These are phyloP conservation scores for Urocolius indicus DNA, from an alignment of 2,113 vertebrate genomes.

Conservation along the genomic window DNA sequence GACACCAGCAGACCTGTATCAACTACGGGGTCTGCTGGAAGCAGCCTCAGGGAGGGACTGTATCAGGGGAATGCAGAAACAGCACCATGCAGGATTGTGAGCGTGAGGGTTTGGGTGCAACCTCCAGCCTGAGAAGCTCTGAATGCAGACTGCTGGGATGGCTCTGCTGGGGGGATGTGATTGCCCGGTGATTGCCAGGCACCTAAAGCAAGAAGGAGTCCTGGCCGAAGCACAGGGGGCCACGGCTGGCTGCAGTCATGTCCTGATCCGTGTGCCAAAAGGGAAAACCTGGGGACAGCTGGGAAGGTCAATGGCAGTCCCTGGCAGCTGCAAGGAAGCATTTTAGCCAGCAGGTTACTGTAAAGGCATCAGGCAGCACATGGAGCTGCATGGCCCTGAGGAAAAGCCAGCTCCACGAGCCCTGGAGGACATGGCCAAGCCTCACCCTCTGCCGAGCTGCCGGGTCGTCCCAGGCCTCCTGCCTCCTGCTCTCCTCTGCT, in stretches of 20 bases:
- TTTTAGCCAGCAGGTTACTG: background rate
- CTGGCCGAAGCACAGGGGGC: background rate
- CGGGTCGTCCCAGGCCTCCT: constrained; percentile 76
- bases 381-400: background rate
- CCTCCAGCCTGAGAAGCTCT: background rate
- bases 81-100: background rate
- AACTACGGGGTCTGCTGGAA: background rate
- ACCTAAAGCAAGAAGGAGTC: background rate
- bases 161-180: background rate
- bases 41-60: fast-evolving
- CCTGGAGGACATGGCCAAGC: fast-evolving
- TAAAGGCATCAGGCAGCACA: background rate
- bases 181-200: background rate
- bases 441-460: constrained; percentile 49
- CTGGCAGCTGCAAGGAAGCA: background rate
- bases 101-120: background rate
- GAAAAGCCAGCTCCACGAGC: background rate
- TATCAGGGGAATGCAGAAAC: background rate
- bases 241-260: background rate
- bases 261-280: background rate
- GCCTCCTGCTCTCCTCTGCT: constrained; percentile 78
- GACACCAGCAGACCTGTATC: background rate
- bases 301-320: background rate
- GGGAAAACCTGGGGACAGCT: background rate
- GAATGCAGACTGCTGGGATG: background rate